Evolutionary conservation across 1,140 invertebrate species (phyloP).

Genomic region (Tetramorium parvispinum): DNA sequence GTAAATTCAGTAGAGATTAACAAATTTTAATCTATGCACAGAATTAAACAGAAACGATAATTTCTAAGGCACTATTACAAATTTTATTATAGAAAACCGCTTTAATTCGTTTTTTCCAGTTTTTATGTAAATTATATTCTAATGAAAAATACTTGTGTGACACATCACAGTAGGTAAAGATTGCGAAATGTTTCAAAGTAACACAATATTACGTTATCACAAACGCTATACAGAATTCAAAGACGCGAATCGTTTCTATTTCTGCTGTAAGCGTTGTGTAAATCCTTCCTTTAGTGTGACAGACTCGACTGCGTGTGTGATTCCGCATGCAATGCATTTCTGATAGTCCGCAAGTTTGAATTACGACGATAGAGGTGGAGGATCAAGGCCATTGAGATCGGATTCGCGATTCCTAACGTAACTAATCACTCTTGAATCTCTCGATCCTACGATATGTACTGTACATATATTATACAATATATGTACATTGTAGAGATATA

Average conservation of each 20-base stretch:
- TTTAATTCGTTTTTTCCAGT: background rate
- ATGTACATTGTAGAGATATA: background rate
- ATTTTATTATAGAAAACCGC: background rate
- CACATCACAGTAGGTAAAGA: background rate
- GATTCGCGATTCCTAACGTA: constrained; percentile 37
- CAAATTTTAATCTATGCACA: constrained; percentile 1
- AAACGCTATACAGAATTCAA: constrained; percentile 1
- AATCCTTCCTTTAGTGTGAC: constrained; percentile 68
- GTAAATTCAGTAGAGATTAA: constrained; percentile 10
- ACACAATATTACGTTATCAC: constrained; percentile 10
- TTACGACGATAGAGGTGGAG: constrained; percentile 58
- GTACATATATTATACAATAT: background rate
- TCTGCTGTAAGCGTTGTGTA: constrained; percentile 6
- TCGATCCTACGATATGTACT: constrained; percentile 6
- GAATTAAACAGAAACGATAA: background rate
- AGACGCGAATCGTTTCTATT: constrained; percentile 19
- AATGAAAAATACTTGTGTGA: background rate
- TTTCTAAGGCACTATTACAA: background rate
- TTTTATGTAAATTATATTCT: background rate
- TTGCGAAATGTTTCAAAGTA: background rate
- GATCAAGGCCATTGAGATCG: constrained; percentile 55
- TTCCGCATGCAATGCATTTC: constrained; percentile 76
- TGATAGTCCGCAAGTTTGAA: constrained; percentile 78
- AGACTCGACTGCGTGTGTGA: constrained; percentile 30
- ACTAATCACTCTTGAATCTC: constrained; percentile 37